Evolutionary conservation across 2,888 invertebrate genomes (phyloP).

Genomic region (Lycia hirtaria): DNA sequence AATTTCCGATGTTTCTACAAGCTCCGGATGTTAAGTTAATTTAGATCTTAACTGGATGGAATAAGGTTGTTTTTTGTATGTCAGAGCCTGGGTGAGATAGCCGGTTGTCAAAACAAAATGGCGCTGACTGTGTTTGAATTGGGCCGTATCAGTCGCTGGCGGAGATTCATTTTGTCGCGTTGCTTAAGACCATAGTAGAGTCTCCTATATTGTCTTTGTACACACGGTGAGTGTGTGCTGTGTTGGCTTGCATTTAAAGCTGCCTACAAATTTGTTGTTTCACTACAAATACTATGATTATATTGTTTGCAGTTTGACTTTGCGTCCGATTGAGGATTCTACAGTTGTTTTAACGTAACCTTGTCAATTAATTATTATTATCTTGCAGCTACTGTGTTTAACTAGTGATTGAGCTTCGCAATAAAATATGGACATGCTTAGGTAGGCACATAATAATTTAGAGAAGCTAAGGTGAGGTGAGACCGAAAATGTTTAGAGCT

Average conservation of each 20-base stretch:
- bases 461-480: no score
- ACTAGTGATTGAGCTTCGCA: conserved; percentile 22
- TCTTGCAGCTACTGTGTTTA: conserved; percentile 51
- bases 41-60: conserved; percentile 52
- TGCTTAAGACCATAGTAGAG: conserved; percentile 82
- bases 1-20: conserved; percentile 83
- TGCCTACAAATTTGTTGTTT: conserved; percentile 85
- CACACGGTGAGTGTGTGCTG: conserved; percentile 81
- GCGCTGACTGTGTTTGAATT: conserved; percentile 84
- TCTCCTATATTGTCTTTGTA: conserved; percentile 83
- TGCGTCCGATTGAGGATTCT: conserved; percentile 81
- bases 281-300: conserved; percentile 83
- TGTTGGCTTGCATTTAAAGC: conserved; percentile 84
- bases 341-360: conserved; percentile 62
- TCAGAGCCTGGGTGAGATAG: conserved; percentile 59
- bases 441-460: not conserved
- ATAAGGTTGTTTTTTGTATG: conserved; percentile 63
- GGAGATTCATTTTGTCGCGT: conserved; percentile 85
- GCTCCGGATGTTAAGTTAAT: conserved; percentile 50
- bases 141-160: conserved; percentile 84
- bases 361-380: conserved; percentile 75
- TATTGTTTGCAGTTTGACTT: conserved; percentile 83
- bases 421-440: not conserved
- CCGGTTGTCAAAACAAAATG: conserved; percentile 85
- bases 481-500: no score